Percentiles rank a stretch among this genome's conserved stretches.
Conservation (phyloP, 2,113 vertebrate species). For the Climacteris rufus region DNA sequence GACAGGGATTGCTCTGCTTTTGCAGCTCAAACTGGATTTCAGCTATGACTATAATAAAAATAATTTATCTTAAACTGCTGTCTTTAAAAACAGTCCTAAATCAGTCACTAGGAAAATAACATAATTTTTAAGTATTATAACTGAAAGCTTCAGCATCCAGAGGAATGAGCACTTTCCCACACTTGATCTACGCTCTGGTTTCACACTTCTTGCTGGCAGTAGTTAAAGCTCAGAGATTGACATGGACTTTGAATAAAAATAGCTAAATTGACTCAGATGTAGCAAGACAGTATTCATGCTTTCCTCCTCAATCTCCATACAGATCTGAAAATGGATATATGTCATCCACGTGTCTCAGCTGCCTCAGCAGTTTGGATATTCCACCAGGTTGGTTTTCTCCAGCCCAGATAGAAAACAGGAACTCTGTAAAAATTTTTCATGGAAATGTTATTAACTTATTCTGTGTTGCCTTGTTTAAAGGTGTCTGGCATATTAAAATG, state of each 20-base stretch:
- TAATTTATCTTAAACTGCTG: background rate
- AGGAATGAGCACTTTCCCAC: background rate
- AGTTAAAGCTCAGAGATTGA: background rate
- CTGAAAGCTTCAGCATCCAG: background rate
- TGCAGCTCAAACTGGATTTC: background rate
- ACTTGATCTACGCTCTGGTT: background rate
- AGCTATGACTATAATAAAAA: background rate
- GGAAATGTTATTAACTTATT: background rate
- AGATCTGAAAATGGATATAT: background rate
- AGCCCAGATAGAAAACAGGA: background rate
- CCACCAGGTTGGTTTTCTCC: background rate
- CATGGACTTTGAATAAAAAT: background rate
- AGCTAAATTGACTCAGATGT: background rate
- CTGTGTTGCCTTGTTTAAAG: background rate
- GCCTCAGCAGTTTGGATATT: background rate
- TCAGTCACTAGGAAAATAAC: background rate
- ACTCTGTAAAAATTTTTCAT: background rate
- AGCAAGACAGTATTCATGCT: background rate
- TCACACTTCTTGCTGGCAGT: background rate
- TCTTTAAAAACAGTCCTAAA: conserved; percentile 2
- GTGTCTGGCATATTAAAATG: background rate
- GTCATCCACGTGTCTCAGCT: background rate
- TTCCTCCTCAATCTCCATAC: background rate
- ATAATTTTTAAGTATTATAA: background rate
- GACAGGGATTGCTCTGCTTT: background rate